A percentile compares a stretch with the other conserved stretches of the same genome.
These are phyloP conservation scores for Unio delphinus DNA, from an alignment of 2,888 invertebrate species.

Conservation along the genomic window DNA sequence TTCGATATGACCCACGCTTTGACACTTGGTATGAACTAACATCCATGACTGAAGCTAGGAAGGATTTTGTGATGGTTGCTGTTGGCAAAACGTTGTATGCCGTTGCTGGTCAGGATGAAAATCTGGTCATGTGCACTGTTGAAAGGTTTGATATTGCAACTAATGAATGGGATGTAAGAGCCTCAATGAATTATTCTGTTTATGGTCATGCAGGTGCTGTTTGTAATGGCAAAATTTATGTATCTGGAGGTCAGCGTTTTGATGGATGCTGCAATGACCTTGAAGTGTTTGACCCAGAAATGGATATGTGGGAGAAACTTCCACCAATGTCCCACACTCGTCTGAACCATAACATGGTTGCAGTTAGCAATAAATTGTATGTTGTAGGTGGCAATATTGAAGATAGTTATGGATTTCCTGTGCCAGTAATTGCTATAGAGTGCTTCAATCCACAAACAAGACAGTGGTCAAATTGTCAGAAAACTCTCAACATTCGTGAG, in stretches of 20 bases:
- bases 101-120: slow-evolving; percentile 69
- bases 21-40: slow-evolving; percentile 68
- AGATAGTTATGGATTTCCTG: slow-evolving; percentile 67
- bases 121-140: slow-evolving; percentile 68
- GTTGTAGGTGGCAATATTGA: slow-evolving; percentile 68
- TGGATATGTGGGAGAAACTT: slow-evolving; percentile 63
- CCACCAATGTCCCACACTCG: slow-evolving; percentile 61
- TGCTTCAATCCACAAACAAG: slow-evolving; percentile 50
- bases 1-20: slow-evolving; percentile 69
- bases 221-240: slow-evolving; percentile 58
- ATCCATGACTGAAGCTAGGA: slow-evolving; percentile 69
- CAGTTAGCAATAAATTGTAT: slow-evolving; percentile 54
- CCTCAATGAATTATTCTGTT: slow-evolving; percentile 61
- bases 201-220: slow-evolving; percentile 67
- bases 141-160: slow-evolving; percentile 64
- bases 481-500: slow-evolving; percentile 64
- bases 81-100: slow-evolving; percentile 60
- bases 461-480: slow-evolving; percentile 65
- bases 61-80: slow-evolving; percentile 67
- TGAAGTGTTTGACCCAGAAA: slow-evolving; percentile 56
- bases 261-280: slow-evolving; percentile 65
- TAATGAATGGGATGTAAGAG: slow-evolving; percentile 67
- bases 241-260: slow-evolving; percentile 69
- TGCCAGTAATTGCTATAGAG: slow-evolving; percentile 66
- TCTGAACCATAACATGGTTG: slow-evolving; percentile 66